A percentile compares a stretch with the other conserved stretches of the same genome.
These are phyloP conservation scores for Apodemus sylvaticus DNA, from an alignment of 2,113 vertebrate genomes.

Conservation along the genomic window DNA sequence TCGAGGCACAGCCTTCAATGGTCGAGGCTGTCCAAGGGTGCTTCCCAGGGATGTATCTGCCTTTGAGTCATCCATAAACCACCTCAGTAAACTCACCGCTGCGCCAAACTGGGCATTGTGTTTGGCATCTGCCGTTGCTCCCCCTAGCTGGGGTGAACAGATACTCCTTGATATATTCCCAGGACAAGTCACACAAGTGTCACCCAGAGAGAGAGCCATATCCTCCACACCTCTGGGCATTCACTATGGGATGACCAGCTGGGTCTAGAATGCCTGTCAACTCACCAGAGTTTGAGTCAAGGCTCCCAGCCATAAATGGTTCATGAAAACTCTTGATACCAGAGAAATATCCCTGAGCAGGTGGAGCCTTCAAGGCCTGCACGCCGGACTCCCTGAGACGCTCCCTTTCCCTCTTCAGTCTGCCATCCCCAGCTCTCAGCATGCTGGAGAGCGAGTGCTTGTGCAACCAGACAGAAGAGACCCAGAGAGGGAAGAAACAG, in stretches of 20 bases:
- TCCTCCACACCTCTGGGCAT: not conserved
- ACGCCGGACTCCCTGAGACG: not conserved
- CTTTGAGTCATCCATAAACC: not conserved
- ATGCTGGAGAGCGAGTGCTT: fast-evolving
- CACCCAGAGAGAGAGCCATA: not conserved
- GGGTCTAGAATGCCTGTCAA: not conserved
- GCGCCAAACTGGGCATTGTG: not conserved
- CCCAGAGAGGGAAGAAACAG: no score
- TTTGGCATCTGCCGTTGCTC: not conserved
- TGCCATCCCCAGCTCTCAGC: not conserved
- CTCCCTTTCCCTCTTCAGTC: not conserved
- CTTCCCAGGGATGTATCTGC: not conserved
- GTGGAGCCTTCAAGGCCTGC: not conserved
- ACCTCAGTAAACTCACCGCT: not conserved
- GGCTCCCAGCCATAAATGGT: not conserved
- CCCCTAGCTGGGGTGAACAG: no score
- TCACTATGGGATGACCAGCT: not conserved
- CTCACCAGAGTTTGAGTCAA: not conserved
- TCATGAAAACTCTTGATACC: not conserved
- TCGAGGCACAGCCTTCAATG: not conserved
- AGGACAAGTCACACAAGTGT: not conserved
- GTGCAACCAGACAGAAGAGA: not conserved
- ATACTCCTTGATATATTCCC: not conserved
- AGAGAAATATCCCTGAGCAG: not conserved
- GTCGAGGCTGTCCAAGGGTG: not conserved